These are phyloP conservation scores for Rhinophrynus dorsalis DNA, from an alignment of 2,797 vertebrate genomes.

Conservation along the genomic window DNA sequence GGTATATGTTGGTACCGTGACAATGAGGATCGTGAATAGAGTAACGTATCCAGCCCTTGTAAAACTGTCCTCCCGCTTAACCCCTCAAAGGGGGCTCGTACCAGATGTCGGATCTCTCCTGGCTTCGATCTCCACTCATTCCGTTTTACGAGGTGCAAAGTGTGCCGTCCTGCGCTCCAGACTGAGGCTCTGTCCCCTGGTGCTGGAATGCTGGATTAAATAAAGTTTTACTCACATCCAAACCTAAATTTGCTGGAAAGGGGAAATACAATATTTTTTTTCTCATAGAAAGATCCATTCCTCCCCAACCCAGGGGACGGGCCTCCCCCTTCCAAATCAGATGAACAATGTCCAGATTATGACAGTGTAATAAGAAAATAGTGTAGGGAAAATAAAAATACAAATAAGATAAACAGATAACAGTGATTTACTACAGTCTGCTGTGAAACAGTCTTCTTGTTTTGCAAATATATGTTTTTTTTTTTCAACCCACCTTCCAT, in stretches of 20 bases:
- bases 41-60: neutral
- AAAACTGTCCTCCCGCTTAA: slow-evolving; percentile 12
- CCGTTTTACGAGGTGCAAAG: slow-evolving; percentile 36
- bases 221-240: slow-evolving; percentile 22
- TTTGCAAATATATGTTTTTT: too few species aligned
- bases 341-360: neutral
- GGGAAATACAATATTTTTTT: neutral
- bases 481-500: too few species aligned
- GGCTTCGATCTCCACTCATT: neutral
- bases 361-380: neutral
- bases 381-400: neutral
- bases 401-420: neutral
- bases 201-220: slow-evolving; percentile 7
- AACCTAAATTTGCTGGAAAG: neutral
- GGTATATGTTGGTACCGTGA: too few species aligned
- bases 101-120: slow-evolving; percentile 22
- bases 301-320: neutral
- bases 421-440: neutral
- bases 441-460: neutral
- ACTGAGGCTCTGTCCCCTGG: neutral
- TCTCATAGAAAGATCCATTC: neutral
- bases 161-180: slow-evolving; percentile 30
- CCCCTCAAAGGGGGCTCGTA: slow-evolving; percentile 15
- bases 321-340: neutral
- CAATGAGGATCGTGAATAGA: too few species aligned